A percentile compares a stretch with the other conserved stretches of the same genome.
Evolutionary conservation across 35 echinoderm and acorn worm genomes (phyloP).

Genomic region (Heliocidaris tuberculata): DNA sequence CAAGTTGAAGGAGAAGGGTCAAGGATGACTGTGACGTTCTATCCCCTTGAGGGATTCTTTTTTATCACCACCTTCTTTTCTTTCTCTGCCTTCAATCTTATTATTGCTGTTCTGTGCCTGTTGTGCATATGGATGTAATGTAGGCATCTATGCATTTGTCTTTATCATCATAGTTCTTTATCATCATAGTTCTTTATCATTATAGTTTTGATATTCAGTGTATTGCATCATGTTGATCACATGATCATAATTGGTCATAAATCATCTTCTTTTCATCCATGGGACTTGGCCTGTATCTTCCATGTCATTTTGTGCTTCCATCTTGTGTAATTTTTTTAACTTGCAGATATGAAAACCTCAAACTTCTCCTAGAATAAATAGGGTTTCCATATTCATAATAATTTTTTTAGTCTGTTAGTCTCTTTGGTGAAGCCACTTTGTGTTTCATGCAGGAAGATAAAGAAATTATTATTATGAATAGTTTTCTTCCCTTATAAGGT

Average conservation of each 20-base stretch:
- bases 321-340: no score
- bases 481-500: no score
- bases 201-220: not conserved
- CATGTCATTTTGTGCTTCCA: no score
- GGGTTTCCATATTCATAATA: no score
- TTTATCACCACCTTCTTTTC: constrained; percentile 2
- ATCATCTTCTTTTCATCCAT: no score
- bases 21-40: constrained; percentile 7
- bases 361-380: no score
- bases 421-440: no score
- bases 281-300: no score
- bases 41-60: not conserved
- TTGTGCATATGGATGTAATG: not conserved
- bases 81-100: not conserved
- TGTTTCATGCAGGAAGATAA: no score
- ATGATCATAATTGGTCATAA: not conserved
- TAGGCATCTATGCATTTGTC: not conserved
- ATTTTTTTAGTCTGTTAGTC: no score
- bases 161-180: not conserved
- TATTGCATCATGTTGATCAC: not conserved
- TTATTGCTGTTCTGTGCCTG: not conserved
- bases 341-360: no score
- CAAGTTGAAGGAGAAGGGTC: constrained; percentile 8
- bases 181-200: not conserved
- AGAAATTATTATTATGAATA: no score